Evolutionary conservation across 2,888 invertebrate genomes (phyloP), one percentile per base, ranked within the genome.

Genomic region (Aleiodes leptofemur): DNA sequence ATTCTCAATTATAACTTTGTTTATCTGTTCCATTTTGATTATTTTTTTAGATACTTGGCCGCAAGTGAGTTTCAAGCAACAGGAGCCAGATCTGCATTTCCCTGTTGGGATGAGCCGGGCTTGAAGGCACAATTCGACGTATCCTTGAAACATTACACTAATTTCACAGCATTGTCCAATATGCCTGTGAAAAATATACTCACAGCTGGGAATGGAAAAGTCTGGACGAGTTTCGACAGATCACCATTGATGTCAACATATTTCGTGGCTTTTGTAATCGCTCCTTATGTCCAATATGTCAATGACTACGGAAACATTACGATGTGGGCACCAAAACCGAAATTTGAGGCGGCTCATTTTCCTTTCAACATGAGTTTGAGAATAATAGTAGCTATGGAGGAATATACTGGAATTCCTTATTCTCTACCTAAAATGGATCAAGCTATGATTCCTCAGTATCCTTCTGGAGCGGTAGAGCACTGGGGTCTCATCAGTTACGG

Each of bases 381-480:
- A 87, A 87, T 68, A 86, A 94, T 92, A 91, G 90, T 81, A 81
- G 91, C 56, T 92, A 86, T 0, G 84, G 92, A n/a, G 83, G 90
- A 43, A 11, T 43, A 43, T 43, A 43, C 43, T 9, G 43, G 43
- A 43, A 43, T 43, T 8, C 43, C 8, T 11, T 93, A 93, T 86
- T 95, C 96, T 0, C 85, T 97, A 76, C 94, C 95, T 0, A 97
- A 97, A 90, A 93, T 96, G 71, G 97, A 96, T 82, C 92, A 95
- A 77, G 94, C 95, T 0, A 96, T 96, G 0, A 92, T 97, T 5
- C 96, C 97, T 0, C 95, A 96, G 82, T 96, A 96, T 83, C 92
- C 93, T 48, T 93, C 94, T 81, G 95, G 95, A 14, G 97, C 96
- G 29, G 97, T 97, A 96, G 97, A 97, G 43, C 7, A 43, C 43